These are phyloP conservation scores for Poeciliopsis infans DNA, from an alignment of 2,797 vertebrate species.

Conservation along the genomic window DNA sequence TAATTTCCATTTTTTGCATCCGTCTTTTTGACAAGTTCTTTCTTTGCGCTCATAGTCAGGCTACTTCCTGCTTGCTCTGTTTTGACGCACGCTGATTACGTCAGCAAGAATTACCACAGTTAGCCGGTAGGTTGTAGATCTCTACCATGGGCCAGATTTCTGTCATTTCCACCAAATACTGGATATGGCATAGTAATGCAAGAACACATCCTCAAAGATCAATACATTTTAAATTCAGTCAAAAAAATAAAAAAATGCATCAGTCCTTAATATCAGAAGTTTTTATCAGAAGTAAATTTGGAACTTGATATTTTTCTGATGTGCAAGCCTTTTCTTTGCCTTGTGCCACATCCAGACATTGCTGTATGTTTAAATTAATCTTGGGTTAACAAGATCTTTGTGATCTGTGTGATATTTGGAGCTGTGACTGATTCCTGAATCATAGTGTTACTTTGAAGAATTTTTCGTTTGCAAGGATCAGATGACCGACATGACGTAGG, in stretches of 20 bases:
- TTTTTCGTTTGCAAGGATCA: constrained; percentile 28
- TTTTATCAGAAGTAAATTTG: background rate
- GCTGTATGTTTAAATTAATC: background rate
- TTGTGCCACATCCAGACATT: background rate
- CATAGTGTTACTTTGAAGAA: constrained; percentile 35
- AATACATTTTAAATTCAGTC: background rate
- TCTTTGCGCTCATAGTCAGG: no score
- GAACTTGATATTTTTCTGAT: background rate
- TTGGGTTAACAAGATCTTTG: constrained; percentile 1
- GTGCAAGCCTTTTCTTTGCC: background rate
- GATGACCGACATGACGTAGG: constrained; percentile 38
- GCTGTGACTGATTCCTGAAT: constrained; percentile 24
- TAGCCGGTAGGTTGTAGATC: no score
- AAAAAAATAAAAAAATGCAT: background rate
- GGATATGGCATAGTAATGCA: no score
- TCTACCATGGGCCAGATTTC: no score
- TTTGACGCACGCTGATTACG: no score
- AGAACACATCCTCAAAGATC: no score
- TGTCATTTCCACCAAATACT: no score
- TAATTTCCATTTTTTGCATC: no score
- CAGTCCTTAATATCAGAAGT: background rate
- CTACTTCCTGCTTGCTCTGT: no score
- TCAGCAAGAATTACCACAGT: no score
- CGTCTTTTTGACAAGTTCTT: no score
- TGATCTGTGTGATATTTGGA: constrained; percentile 18